Percentiles rank a stretch among this genome's conserved stretches.
phyloP scores from a whole-genome alignment of 2,888 invertebrate species.

The Apantesis nais region DNA sequence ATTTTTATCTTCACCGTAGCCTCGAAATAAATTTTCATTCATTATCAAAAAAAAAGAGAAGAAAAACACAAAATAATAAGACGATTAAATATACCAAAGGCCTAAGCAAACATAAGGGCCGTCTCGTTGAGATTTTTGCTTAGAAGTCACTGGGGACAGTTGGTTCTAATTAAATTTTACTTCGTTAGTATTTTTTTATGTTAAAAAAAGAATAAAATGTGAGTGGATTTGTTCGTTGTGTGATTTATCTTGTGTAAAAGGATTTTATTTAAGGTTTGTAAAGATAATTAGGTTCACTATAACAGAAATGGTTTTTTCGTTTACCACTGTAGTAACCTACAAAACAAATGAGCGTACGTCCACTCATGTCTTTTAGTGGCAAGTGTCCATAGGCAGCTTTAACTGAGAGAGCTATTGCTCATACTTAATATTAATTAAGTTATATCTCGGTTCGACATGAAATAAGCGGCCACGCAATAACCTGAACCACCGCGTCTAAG shows the following conservation, averaged over 20 bases:
- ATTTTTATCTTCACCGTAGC: not conserved
- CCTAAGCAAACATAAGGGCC: constrained; percentile 51
- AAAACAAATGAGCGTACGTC: too few species aligned
- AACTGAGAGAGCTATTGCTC: not conserved
- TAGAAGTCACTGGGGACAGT: constrained; percentile 41
- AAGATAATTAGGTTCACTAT: constrained; percentile 6
- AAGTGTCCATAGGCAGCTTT: not conserved
- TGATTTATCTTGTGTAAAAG: constrained; percentile 31
- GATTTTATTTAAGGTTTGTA: constrained; percentile 15
- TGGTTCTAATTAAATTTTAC: constrained; percentile 53
- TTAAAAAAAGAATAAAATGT: constrained; percentile 37
- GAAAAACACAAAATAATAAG: constrained; percentile 42
- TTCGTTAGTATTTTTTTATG: constrained; percentile 44
- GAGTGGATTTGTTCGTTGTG: constrained; percentile 14
- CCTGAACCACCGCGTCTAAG: too few species aligned
- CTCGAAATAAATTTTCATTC: not conserved
- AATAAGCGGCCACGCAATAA: too few species aligned
- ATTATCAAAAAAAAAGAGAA: constrained; percentile 3
- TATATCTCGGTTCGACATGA: too few species aligned
- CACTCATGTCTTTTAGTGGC: not conserved
- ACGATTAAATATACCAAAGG: constrained; percentile 38
- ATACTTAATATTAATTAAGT: too few species aligned
- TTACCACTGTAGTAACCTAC: too few species aligned
- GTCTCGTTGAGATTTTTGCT: constrained; percentile 41
- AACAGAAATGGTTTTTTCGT: not conserved